A percentile compares a stretch with the other conserved stretches of the same genome.
phyloP scores from a whole-genome alignment of 2,888 invertebrate species.

The Empis livida region DNA sequence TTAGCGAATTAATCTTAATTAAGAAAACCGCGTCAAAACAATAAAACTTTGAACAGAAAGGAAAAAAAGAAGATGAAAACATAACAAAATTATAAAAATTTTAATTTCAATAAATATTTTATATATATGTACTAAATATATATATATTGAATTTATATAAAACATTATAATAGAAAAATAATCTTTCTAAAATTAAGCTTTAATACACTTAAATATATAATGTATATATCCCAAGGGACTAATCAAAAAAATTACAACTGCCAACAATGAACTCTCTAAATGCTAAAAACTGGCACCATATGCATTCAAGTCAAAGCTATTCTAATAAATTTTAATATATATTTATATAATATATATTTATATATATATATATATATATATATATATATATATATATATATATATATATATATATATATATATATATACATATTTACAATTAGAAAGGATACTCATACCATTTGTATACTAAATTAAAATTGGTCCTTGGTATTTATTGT shows the following conservation, averaged over 20 bases:
- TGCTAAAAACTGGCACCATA: conserved; percentile 9
- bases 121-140: too few species aligned
- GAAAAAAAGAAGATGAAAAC: too few species aligned
- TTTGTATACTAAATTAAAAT: background rate
- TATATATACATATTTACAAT: too few species aligned
- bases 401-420: background rate
- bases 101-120: too few species aligned
- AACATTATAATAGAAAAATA: too few species aligned
- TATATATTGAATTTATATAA: too few species aligned
- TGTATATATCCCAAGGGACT: conserved; percentile 14
- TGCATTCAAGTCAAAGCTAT: conserved; percentile 12
- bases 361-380: background rate
- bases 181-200: background rate
- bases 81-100: too few species aligned
- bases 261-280: background rate
- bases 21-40: too few species aligned
- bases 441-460: background rate
- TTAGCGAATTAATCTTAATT: too few species aligned
- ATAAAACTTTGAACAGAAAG: too few species aligned
- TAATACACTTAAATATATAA: too few species aligned
- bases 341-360: background rate
- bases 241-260: conserved; percentile 10
- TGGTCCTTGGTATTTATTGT: conserved; percentile 5
- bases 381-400: conserved; percentile 7
- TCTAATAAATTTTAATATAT: conserved; percentile 13